Evolutionary conservation across 1,140 invertebrate species (phyloP).

Genomic region (Phymorhynchus buccinoides): DNA sequence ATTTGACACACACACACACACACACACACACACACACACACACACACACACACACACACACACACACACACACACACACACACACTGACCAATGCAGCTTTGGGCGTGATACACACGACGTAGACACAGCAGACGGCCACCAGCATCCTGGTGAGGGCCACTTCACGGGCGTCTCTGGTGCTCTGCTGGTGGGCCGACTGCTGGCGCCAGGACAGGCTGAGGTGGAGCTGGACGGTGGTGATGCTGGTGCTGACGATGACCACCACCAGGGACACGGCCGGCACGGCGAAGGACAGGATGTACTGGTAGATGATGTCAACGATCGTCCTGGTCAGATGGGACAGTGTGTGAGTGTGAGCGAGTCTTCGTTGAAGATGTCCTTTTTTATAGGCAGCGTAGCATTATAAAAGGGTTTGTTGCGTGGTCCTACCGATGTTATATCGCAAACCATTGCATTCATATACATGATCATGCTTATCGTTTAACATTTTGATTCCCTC

Average conservation of each 20-base stretch:
- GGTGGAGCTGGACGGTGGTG: not conserved
- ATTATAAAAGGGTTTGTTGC: too few relatives aligned
- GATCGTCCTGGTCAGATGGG: not conserved
- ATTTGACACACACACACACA: not conserved
- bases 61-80: too few relatives aligned
- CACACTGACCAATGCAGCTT: too few relatives aligned
- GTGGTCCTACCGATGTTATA: too few relatives aligned
- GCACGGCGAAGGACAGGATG: not conserved
- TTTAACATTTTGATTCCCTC: too few relatives aligned
- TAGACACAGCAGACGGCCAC: not conserved
- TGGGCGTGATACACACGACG: not conserved
- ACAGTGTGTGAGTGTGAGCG: too few relatives aligned
- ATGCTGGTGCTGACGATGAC: constrained; percentile 8
- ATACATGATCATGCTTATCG: too few relatives aligned
- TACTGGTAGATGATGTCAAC: constrained; percentile 3
- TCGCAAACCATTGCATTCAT: too few relatives aligned
- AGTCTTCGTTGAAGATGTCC: too few relatives aligned
- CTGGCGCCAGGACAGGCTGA: constrained; percentile 2
- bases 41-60: too few relatives aligned
- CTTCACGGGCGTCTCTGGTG: not conserved
- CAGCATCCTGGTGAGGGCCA: not conserved
- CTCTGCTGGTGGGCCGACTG: not conserved
- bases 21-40: too few relatives aligned
- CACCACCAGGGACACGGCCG: not conserved
- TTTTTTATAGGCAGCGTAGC: too few relatives aligned